These are phyloP conservation scores for Galagoides demidoff DNA, from an alignment of 2,797 vertebrate genomes.

Conservation along the genomic window DNA sequence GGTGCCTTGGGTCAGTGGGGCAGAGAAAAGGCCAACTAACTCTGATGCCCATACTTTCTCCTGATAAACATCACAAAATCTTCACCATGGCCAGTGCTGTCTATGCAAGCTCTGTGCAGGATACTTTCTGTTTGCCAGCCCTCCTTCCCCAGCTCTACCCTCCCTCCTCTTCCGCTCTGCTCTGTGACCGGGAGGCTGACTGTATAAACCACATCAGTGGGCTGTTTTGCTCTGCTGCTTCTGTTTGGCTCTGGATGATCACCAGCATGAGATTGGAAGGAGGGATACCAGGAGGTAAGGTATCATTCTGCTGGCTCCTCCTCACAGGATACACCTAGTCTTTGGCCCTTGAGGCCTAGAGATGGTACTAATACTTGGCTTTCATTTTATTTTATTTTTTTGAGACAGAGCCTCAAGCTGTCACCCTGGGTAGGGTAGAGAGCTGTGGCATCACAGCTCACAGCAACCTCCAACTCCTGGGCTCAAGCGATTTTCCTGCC, in stretches of 20 bases:
- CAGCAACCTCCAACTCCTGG: no score
- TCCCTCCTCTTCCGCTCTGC: not conserved
- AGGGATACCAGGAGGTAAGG: not conserved
- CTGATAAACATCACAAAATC: not conserved
- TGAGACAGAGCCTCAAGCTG: no score
- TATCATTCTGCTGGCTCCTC: not conserved
- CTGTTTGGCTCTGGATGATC: not conserved
- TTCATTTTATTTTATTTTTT: not conserved
- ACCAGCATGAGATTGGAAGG: not conserved
- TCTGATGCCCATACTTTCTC: not conserved
- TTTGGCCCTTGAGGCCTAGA: not conserved
- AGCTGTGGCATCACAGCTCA: no score
- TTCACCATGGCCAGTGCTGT: not conserved
- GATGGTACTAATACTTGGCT: not conserved
- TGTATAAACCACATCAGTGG: not conserved
- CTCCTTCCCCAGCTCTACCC: rapidly evolving
- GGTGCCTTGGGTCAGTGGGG: not conserved
- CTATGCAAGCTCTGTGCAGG: not conserved
- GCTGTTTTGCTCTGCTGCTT: not conserved
- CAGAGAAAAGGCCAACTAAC: not conserved
- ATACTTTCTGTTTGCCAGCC: not conserved
- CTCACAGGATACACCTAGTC: not conserved
- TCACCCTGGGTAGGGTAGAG: no score
- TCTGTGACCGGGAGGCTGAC: not conserved
- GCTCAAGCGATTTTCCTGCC: no score